phyloP scores from a whole-genome alignment of 2,113 vertebrate genomes.

The Gallinago paraguaiae region DNA sequence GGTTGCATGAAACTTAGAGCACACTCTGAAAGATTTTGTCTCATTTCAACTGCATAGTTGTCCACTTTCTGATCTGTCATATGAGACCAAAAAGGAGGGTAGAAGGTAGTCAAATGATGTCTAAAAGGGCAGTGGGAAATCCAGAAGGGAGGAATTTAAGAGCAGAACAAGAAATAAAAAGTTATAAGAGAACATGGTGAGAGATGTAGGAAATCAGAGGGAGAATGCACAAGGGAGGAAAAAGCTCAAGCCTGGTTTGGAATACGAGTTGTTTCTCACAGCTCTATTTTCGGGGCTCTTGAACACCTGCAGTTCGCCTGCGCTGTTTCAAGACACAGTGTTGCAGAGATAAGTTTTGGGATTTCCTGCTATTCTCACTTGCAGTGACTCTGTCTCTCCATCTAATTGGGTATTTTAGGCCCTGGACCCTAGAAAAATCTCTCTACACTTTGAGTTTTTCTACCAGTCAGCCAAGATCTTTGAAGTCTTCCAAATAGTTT shows the following conservation, averaged over 20 bases:
- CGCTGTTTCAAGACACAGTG: neutral
- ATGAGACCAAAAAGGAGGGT: neutral
- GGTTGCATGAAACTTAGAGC: neutral
- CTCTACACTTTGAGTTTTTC: conserved; percentile 35
- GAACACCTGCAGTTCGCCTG: neutral
- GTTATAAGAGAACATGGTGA: neutral
- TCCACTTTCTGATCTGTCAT: neutral
- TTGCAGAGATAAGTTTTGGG: neutral
- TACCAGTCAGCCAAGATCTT: conserved; percentile 64
- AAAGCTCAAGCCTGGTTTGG: neutral
- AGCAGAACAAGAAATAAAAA: neutral
- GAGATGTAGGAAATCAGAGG: neutral
- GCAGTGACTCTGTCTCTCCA: neutral
- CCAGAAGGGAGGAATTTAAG: neutral
- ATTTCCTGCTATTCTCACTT: neutral
- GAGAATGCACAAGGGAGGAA: neutral
- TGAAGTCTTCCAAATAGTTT: conserved; percentile 42
- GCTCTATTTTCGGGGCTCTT: neutral
- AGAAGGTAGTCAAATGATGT: neutral
- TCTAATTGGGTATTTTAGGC: conserved; percentile 53
- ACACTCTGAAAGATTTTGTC: neutral
- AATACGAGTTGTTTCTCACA: neutral
- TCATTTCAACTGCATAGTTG: neutral
- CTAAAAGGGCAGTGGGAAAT: neutral
- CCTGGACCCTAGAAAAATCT: conserved; percentile 49